Evolutionary conservation across 2,888 invertebrate genomes (phyloP).

Genomic region (Ctena decussata): DNA sequence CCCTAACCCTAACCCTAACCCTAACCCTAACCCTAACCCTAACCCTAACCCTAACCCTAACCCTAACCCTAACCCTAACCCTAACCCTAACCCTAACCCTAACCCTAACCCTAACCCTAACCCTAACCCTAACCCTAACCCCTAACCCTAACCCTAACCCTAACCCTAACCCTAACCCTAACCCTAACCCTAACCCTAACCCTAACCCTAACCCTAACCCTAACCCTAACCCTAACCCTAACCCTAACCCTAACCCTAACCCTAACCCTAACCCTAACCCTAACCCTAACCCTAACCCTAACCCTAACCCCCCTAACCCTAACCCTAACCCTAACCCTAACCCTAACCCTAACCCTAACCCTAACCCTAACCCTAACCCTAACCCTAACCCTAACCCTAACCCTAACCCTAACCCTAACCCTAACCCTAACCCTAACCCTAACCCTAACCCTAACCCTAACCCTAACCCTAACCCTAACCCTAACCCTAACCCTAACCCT

Average conservation of each 20-base stretch:
- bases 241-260: slow-evolving; percentile 38
- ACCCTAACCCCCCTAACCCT: slow-evolving; percentile 13
- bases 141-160: slow-evolving; percentile 16
- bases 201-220: slow-evolving; percentile 23
- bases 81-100: slow-evolving; percentile 23
- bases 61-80: slow-evolving; percentile 23
- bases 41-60: slow-evolving; percentile 45
- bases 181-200: slow-evolving; percentile 17
- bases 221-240: slow-evolving; percentile 49
- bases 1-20: slow-evolving; percentile 24
- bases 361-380: slow-evolving; percentile 15
- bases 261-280: slow-evolving; percentile 33
- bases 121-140: slow-evolving; percentile 23
- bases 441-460: slow-evolving; percentile 53
- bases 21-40: slow-evolving; percentile 34
- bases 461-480: slow-evolving; percentile 48
- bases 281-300: slow-evolving; percentile 22
- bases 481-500: slow-evolving; percentile 62
- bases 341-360: neutral
- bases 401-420: slow-evolving; percentile 65
- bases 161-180: slow-evolving; percentile 19
- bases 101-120: slow-evolving; percentile 24
- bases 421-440: slow-evolving; percentile 66
- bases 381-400: slow-evolving; percentile 7
- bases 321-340: slow-evolving; percentile 5